Percentiles rank a stretch among this genome's conserved stretches.
Conservation (phyloP, 2,888 invertebrate genomes). For the Pteria penguin region DNA sequence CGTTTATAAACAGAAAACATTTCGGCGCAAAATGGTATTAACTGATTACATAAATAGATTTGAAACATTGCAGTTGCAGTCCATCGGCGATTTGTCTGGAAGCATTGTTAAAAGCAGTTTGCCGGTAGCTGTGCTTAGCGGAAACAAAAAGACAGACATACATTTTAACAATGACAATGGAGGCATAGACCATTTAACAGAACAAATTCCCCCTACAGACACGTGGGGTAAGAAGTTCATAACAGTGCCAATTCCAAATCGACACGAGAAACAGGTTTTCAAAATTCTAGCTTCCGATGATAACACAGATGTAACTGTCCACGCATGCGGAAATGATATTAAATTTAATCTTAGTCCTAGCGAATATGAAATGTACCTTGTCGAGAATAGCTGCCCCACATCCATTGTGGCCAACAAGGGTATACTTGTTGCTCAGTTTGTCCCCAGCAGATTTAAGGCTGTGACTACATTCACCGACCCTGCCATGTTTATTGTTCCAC, state of each 20-base stretch:
- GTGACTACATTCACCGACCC: background rate
- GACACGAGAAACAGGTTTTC: background rate
- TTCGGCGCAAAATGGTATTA: background rate
- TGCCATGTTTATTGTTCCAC: background rate
- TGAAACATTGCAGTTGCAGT: background rate
- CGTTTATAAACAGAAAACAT: background rate
- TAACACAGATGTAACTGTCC: background rate
- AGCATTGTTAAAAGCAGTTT: background rate
- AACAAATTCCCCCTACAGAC: background rate
- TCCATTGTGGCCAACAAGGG: background rate
- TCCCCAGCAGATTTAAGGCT: background rate
- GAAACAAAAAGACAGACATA: background rate
- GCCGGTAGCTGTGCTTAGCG: background rate
- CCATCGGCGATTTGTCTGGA: background rate
- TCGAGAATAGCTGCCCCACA: background rate
- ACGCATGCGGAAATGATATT: background rate
- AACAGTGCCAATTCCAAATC: background rate
- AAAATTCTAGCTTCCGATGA: background rate
- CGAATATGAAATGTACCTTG: background rate
- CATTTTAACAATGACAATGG: background rate
- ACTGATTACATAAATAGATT: background rate
- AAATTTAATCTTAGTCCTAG: background rate
- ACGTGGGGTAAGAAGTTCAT: background rate
- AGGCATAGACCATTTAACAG: background rate
- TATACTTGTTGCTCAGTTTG: background rate